Conservation (phyloP, 2,797 vertebrate genomes). For the Siniperca obscura region DNA sequence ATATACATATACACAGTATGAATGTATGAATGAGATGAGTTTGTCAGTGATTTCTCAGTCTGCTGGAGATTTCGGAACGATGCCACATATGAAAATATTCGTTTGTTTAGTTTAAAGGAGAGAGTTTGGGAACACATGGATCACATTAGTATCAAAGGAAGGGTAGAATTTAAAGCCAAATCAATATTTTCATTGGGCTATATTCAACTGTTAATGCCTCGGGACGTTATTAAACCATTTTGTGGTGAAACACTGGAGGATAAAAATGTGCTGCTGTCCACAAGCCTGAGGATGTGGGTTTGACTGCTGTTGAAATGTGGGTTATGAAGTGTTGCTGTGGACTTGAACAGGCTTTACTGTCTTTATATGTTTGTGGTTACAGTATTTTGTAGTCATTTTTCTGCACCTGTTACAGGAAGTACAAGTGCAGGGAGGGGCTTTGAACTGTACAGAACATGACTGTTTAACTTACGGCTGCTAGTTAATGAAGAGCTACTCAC, state of each 20-base stretch:
- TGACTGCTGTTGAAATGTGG: conserved; percentile 4
- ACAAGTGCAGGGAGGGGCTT: background rate
- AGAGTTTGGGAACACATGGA: background rate
- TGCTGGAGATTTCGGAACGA: background rate
- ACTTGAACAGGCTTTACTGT: background rate
- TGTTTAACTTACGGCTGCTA: background rate
- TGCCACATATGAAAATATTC: background rate
- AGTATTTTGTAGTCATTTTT: background rate
- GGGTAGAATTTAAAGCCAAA: background rate
- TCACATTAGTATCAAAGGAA: background rate
- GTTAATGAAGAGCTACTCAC: conserved; percentile 22
- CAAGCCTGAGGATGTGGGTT: conserved; percentile 30
- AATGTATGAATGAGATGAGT: background rate
- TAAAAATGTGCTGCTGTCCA: background rate
- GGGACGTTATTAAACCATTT: background rate
- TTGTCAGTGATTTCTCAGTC: background rate
- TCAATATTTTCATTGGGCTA: conserved; percentile 9
- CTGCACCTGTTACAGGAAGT: conserved; percentile 24
- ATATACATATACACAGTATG: no score
- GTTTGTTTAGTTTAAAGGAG: background rate
- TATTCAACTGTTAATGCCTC: background rate
- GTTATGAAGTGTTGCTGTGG: background rate
- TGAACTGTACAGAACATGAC: background rate
- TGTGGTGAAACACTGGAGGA: background rate
- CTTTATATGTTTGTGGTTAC: background rate